Conservation (phyloP, 2,888 invertebrate genomes). For the Periphyllus acericola region DNA sequence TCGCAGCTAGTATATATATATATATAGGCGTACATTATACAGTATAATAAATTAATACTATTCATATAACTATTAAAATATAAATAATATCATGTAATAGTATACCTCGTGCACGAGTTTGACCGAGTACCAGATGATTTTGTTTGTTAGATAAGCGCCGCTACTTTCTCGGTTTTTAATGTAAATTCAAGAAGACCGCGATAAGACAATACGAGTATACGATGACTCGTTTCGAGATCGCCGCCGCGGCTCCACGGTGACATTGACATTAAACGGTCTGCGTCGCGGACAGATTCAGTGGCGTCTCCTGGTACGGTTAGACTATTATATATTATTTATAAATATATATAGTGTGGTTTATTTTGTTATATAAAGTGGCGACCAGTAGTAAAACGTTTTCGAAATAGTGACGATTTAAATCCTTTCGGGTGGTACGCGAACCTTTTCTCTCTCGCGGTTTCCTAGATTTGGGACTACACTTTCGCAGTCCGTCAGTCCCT, state of each 20-base stretch:
- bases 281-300: not conserved
- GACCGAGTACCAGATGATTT: not conserved
- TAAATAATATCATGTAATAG: not conserved
- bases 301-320: not conserved
- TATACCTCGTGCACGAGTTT: not conserved
- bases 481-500: not conserved
- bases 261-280: conserved; percentile 6
- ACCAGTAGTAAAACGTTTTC: not conserved
- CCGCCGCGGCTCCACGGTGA: not conserved
- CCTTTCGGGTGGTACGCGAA: not conserved
- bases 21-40: not conserved
- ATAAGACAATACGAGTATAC: conserved; percentile 2
- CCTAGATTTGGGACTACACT: not conserved
- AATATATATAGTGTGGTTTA: not conserved
- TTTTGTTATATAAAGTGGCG: not conserved
- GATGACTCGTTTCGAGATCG: not conserved
- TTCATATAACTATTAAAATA: too few relatives aligned
- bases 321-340: too few relatives aligned
- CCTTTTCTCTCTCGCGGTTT: not conserved
- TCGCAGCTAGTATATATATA: too few relatives aligned
- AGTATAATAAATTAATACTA: not conserved
- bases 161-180: not conserved
- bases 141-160: not conserved
- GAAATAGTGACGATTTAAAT: not conserved
- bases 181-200: conserved; percentile 13